phyloP scores from a whole-genome alignment of 92 coral and sea anemone genomes.

The Chrysogorgia sp. region DNA sequence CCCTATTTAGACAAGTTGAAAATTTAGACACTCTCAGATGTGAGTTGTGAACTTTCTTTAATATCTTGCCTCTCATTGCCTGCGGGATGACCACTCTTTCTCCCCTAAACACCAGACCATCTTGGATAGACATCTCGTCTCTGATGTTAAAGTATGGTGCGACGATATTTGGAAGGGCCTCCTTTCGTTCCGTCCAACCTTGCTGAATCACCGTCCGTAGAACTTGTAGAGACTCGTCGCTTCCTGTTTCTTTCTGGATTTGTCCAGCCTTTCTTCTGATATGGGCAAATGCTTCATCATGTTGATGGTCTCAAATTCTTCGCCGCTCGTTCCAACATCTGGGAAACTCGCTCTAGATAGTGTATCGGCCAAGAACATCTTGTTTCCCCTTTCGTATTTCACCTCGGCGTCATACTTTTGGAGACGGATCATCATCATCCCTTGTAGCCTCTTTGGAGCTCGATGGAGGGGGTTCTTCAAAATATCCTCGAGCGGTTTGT shows the following conservation, averaged over 20 bases:
- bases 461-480: conserved; percentile 30
- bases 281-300: conserved; percentile 51
- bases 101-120: too few species aligned
- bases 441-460: conserved; percentile 29
- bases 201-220: conserved; percentile 42
- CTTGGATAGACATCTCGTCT: too few species aligned
- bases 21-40: too few species aligned
- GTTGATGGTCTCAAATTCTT: conserved; percentile 54
- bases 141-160: conserved; percentile 56
- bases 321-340: conserved; percentile 24
- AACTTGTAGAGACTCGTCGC: conserved; percentile 53
- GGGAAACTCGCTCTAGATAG: conserved; percentile 61
- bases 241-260: conserved; percentile 47
- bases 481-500: conserved; percentile 8
- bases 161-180: conserved; percentile 23
- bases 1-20: conserved; percentile 61
- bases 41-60: too few species aligned
- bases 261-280: conserved; percentile 41
- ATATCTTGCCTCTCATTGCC: too few species aligned
- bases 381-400: conserved; percentile 50
- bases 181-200: conserved; percentile 56
- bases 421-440: conserved; percentile 54
- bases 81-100: too few species aligned
- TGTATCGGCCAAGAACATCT: conserved; percentile 52
- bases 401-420: conserved; percentile 60